phyloP scores from a whole-genome alignment of 2,888 invertebrate genomes.

The Drosophila koepferae region DNA sequence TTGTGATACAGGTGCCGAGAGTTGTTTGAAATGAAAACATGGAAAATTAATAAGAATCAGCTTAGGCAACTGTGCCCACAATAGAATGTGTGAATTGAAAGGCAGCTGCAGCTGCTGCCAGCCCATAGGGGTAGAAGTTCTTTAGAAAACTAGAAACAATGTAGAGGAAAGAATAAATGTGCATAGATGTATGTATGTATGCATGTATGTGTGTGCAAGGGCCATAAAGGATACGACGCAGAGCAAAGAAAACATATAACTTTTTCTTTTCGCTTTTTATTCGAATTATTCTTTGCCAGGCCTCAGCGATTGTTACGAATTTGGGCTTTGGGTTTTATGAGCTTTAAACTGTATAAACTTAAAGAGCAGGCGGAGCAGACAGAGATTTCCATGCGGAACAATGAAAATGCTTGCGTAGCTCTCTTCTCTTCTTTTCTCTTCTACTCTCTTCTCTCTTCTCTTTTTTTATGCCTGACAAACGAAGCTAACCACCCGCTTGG shows the following conservation, averaged over 20 bases:
- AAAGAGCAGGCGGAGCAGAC: conserved; percentile 36
- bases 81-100: conserved; percentile 54
- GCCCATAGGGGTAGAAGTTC: conserved; percentile 37
- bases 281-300: neutral
- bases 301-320: conserved; percentile 32
- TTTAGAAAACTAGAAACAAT: conserved; percentile 68
- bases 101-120: conserved; percentile 48
- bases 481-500: conserved; percentile 57
- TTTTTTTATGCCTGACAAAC: conserved; percentile 36
- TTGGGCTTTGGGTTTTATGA: conserved; percentile 42
- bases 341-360: conserved; percentile 62
- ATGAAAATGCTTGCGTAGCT: conserved; percentile 28
- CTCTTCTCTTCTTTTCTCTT: neutral
- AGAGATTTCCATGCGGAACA: conserved; percentile 57
- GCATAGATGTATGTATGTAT: neutral
- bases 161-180: conserved; percentile 31
- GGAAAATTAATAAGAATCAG: conserved; percentile 49
- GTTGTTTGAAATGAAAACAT: conserved; percentile 23
- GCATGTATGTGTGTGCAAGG: neutral
- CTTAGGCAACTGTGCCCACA: conserved; percentile 12
- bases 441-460: too few relatives aligned
- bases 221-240: conserved; percentile 30
- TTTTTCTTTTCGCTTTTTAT: conserved; percentile 8
- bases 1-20: neutral
- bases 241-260: conserved; percentile 20